phyloP scores from a whole-genome alignment of 2,888 invertebrate species.

The Aproaerema taeniolella region DNA sequence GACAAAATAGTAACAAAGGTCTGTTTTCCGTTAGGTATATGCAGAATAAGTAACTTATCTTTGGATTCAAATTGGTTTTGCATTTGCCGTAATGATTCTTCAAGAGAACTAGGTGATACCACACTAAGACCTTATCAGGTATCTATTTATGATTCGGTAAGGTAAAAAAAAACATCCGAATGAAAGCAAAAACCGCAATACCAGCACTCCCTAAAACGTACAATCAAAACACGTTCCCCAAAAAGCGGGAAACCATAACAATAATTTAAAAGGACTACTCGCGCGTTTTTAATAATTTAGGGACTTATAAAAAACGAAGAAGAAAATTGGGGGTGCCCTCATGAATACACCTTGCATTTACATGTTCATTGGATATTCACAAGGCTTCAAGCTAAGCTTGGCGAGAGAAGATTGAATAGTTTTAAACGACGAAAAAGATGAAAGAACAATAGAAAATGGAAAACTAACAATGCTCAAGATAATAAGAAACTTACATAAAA shows the following conservation, averaged over 20 bases:
- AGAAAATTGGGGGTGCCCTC: slow-evolving; percentile 40
- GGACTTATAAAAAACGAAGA: slow-evolving; percentile 53
- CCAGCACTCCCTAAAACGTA: slow-evolving; percentile 14
- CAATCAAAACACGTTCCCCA: slow-evolving; percentile 12
- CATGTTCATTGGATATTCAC: slow-evolving; percentile 62
- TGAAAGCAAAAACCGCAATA: too few relatives aligned
- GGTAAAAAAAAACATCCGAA: too few relatives aligned
- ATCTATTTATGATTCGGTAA: too few relatives aligned
- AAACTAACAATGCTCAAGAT: background rate
- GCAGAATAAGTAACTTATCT: too few relatives aligned
- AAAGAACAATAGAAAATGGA: background rate
- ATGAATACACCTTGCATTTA: slow-evolving; percentile 52
- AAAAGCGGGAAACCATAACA: slow-evolving; percentile 40
- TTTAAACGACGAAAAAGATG: background rate
- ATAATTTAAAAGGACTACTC: slow-evolving; percentile 54
- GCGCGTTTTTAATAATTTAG: slow-evolving; percentile 57
- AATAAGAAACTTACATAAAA: background rate
- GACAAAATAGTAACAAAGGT: too few relatives aligned
- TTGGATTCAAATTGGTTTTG: too few relatives aligned
- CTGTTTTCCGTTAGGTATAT: too few relatives aligned
- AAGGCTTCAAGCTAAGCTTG: slow-evolving; percentile 11
- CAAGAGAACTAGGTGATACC: too few relatives aligned
- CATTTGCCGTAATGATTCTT: too few relatives aligned
- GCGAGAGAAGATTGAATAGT: slow-evolving; percentile 1
- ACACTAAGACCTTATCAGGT: too few relatives aligned